Base-by-base conservation (phyloP, 2,888 invertebrate species). In the Plutella xylostella region DNA sequence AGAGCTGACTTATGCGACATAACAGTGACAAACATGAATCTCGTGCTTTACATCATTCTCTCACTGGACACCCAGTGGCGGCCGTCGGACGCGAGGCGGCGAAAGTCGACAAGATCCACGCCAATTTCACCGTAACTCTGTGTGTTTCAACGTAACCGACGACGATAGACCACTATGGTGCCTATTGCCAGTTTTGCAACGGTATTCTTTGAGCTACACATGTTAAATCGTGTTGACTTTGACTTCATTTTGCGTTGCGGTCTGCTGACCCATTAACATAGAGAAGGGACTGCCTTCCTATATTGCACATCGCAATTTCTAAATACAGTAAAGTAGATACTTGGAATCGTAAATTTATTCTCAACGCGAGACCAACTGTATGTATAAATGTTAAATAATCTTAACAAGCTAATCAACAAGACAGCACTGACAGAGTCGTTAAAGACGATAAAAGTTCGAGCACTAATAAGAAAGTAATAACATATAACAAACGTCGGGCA, bases 11-110 rank as follows among this genome's bases (percentile, higher is more conserved):
- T 38, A 22, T 45, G 42, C 43, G 42, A 47, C 48, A 53, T 51
- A 57, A 56, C 46, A 40, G 48, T 49, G 54, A 47, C 50, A 49
- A 54, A 52, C 52, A 48, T 51, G 51, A 52, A 55, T 55, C 52
- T 53, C 52, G 54, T 58, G 56, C 56, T 65, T 58, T 58, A 58
- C 62, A 62, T 65, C 60, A 62, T 51, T 41, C 25, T n/a, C n/a
- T n/a, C 19, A 33, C 31, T 14, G 35, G 38, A 48, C 52, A 51
- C 53, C 55, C 22, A 39, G 39, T 39, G 21, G 22, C 49, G 53
- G 52, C 50, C 47, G 37, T 38, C 49, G 53, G 52, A 50, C 47
- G 37, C 40, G 49, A 25, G 31, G 40, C 35, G 53, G 61, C 58
- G 64, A 64, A 65, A 65, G 64, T 63, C 45, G 46, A 41, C 45